Conservation (phyloP, 2,797 vertebrate genomes). For the Triplophysa bombifrons region DNA sequence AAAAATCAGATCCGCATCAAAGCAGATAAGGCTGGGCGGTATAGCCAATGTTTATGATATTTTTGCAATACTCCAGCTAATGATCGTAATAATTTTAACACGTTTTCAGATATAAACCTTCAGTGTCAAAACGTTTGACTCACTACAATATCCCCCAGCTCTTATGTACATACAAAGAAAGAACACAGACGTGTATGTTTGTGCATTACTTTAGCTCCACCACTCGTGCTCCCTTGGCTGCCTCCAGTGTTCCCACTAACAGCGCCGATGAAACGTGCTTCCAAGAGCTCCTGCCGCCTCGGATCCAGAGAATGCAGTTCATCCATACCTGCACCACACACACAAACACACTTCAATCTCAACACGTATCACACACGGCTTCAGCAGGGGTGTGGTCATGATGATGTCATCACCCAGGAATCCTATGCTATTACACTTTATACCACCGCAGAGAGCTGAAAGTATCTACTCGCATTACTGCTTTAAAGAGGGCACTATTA, state of each 20-base stretch:
- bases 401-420: conserved; percentile 6
- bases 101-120: no score
- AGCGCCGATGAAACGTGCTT: conserved; percentile 96
- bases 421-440: not conserved
- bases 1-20: conserved; percentile 43
- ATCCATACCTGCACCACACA: conserved; percentile 90
- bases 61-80: not conserved
- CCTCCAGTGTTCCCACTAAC: conserved; percentile 94
- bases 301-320: conserved; percentile 99
- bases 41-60: not conserved
- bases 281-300: conserved; percentile 96
- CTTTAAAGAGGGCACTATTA: not conserved
- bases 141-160: not conserved
- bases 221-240: conserved; percentile 96
- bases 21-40: not conserved
- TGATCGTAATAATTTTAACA: no score
- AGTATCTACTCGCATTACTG: not conserved
- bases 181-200: conserved; percentile 56
- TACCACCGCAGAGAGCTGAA: not conserved
- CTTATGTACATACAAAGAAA: not conserved
- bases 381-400: not conserved
- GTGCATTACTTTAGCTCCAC: conserved; percentile 88
- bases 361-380: not conserved
- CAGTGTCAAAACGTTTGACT: no score
- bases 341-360: conserved; percentile 17